Evolutionary conservation across 2,888 invertebrate genomes (phyloP).

Genomic region (Aphodius granarius): DNA sequence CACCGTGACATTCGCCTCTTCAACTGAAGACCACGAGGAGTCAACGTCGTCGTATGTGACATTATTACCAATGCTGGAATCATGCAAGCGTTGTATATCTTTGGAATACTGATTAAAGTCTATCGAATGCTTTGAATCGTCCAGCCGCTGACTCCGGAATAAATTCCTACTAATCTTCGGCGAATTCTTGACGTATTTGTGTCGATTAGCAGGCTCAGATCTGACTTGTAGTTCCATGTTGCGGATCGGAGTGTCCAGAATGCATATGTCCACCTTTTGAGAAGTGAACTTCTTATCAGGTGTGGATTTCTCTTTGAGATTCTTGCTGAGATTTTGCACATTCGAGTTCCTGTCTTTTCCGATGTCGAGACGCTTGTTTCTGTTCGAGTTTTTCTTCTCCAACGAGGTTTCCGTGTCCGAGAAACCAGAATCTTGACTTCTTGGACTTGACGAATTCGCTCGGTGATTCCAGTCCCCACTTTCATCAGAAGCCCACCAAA

Average conservation of each 20-base stretch:
- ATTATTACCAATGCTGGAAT: slow-evolving; percentile 36
- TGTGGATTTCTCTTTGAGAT: slow-evolving; percentile 53
- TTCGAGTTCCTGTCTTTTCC: slow-evolving; percentile 30
- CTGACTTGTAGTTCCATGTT: slow-evolving; percentile 23
- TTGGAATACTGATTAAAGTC: slow-evolving; percentile 46
- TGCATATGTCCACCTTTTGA: background rate
- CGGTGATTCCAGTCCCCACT: slow-evolving; percentile 42
- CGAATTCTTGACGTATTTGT: slow-evolving; percentile 41
- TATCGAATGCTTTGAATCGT: slow-evolving; percentile 1
- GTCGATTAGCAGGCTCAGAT: slow-evolving; percentile 33
- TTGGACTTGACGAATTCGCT: slow-evolving; percentile 65
- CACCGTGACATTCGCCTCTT: slow-evolving; percentile 27
- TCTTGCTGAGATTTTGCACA: slow-evolving; percentile 42
- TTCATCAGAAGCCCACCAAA: slow-evolving; percentile 63
- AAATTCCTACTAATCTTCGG: slow-evolving; percentile 50
- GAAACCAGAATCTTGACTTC: slow-evolving; percentile 80
- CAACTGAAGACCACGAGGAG: slow-evolving; percentile 30
- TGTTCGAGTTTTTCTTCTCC: slow-evolving; percentile 48
- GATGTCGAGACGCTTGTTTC: slow-evolving; percentile 37
- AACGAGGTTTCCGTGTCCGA: slow-evolving; percentile 75
- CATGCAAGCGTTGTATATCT: background rate
- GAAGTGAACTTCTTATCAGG: slow-evolving; percentile 38
- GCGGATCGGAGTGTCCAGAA: slow-evolving; percentile 26
- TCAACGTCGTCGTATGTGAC: slow-evolving; percentile 39
- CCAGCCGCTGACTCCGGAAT: slow-evolving; percentile 36